Percentiles rank a stretch among this genome's conserved stretches.
phyloP scores from a whole-genome alignment of 2,888 invertebrate species.

The Pseudanteris insignis region DNA sequence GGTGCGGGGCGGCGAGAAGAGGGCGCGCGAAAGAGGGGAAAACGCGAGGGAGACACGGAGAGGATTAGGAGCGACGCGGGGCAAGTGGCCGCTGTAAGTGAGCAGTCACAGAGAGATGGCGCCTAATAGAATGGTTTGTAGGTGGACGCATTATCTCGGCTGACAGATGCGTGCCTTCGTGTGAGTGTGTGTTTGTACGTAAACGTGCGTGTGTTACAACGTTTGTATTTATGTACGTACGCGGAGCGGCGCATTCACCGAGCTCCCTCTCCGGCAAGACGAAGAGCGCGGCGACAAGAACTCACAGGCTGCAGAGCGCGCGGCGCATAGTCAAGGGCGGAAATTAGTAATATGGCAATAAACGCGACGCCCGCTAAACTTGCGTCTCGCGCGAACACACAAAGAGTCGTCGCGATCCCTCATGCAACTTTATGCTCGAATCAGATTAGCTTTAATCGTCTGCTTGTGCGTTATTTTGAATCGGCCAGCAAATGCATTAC shows the following conservation, averaged over 20 bases:
- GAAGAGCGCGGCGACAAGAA: slow-evolving; percentile 30
- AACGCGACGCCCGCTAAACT: slow-evolving; percentile 56
- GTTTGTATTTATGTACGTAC: slow-evolving; percentile 11
- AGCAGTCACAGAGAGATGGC: slow-evolving; percentile 66
- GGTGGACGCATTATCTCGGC: slow-evolving; percentile 65
- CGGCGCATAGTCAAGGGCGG: slow-evolving; percentile 53
- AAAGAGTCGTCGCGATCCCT: slow-evolving; percentile 22
- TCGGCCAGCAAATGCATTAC: no score
- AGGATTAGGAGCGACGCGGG: slow-evolving; percentile 45
- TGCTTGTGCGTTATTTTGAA: no score
- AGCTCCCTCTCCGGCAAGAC: slow-evolving; percentile 30
- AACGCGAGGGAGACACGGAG: slow-evolving; percentile 42
- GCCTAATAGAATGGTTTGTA: slow-evolving; percentile 67
- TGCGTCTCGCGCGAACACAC: slow-evolving; percentile 22
- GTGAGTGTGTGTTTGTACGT: slow-evolving; percentile 19
- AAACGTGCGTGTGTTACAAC: slow-evolving; percentile 39
- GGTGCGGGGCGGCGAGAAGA: slow-evolving; percentile 40
- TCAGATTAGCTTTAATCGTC: slow-evolving; percentile 10
- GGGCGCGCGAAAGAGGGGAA: slow-evolving; percentile 30
- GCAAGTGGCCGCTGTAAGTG: slow-evolving; percentile 59
- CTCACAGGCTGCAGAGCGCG: slow-evolving; percentile 32
- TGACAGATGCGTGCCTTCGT: slow-evolving; percentile 47
- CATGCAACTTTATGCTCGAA: slow-evolving; percentile 3
- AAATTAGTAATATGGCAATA: slow-evolving; percentile 65
- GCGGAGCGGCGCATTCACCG: background rate